phyloP scores from a whole-genome alignment of 2,888 invertebrate species.

The Heliconius hortense region DNA sequence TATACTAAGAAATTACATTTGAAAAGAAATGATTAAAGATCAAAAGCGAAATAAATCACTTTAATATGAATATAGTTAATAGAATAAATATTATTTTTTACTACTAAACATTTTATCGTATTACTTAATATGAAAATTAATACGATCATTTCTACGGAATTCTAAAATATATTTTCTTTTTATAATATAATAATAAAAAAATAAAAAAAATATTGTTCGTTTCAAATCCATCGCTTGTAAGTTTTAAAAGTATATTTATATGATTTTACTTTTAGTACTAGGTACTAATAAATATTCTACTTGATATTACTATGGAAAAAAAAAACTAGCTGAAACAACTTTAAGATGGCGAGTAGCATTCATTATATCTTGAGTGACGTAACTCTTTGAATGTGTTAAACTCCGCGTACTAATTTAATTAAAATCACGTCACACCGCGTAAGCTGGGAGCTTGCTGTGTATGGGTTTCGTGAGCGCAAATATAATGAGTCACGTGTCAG shows the following conservation, averaged over 20 bases:
- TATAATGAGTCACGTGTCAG: constrained; percentile 44
- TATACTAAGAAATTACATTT: not conserved
- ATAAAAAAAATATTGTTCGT: no score
- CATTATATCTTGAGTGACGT: not conserved
- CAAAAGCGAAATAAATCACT: not conserved
- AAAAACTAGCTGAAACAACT: not conserved
- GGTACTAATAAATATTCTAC: not conserved
- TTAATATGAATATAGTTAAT: not conserved
- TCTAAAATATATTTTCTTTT: no score
- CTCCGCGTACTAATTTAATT: constrained; percentile 38
- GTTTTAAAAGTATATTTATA: not conserved
- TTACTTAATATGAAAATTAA: not conserved
- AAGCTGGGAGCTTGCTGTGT: constrained; percentile 41
- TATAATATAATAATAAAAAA: no score
- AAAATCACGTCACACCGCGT: constrained; percentile 40
- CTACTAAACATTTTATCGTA: not conserved
- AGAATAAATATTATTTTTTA: not conserved
- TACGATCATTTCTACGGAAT: no score
- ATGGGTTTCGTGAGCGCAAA: constrained; percentile 42
- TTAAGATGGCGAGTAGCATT: not conserved
- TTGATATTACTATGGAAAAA: not conserved
- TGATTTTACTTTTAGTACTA: not conserved
- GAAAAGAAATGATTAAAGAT: not conserved
- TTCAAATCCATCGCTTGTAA: no score
- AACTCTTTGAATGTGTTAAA: constrained; percentile 3